A percentile compares a stretch with the other conserved stretches of the same genome.
phyloP scores from a whole-genome alignment of 2,113 vertebrate species.

The Hemichromis elongatus region DNA sequence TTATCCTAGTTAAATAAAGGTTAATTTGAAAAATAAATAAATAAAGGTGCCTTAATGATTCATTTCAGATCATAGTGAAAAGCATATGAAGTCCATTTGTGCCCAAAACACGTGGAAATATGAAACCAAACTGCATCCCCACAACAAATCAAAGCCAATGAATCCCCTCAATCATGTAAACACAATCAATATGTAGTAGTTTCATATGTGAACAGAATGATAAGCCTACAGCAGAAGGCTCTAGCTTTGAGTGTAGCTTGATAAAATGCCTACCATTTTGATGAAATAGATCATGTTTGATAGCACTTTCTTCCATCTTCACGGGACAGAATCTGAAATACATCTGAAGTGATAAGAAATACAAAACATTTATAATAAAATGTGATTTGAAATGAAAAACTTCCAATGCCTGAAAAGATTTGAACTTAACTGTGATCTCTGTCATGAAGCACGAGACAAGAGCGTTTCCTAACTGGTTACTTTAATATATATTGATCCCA shows the following conservation, averaged over 20 bases:
- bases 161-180: background rate
- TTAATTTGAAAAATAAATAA: background rate
- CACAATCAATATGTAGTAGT: background rate
- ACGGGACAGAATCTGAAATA: background rate
- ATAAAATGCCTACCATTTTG: background rate
- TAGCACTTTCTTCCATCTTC: background rate
- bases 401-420: background rate
- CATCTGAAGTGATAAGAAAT: background rate
- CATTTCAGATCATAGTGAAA: background rate
- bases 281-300: background rate
- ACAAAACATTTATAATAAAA: background rate
- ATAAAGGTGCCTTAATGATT: background rate
- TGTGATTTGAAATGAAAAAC: background rate
- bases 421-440: background rate
- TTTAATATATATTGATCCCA: conserved; percentile 20
- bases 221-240: background rate
- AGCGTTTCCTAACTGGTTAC: background rate
- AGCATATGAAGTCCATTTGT: background rate
- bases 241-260: background rate
- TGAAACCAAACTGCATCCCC: background rate
- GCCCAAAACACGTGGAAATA: background rate
- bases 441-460: background rate
- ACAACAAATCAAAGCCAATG: background rate
- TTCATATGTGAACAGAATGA: background rate
- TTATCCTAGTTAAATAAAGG: background rate